Base-by-base conservation (phyloP, 64 coral and sea anemone genomes). In the Acropora yongei region DNA sequence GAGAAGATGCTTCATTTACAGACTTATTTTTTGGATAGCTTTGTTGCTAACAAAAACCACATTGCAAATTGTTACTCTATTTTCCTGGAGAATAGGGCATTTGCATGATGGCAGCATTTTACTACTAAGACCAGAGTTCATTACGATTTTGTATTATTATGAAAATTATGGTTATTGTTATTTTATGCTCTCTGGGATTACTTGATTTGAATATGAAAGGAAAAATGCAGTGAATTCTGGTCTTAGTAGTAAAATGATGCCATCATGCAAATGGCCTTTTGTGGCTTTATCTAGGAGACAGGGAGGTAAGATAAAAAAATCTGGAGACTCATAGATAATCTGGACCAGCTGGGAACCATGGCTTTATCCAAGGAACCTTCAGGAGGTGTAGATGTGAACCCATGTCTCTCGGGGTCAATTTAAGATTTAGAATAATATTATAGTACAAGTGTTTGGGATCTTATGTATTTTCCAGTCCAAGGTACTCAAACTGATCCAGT, bases 161-260 rank as follows among this genome's bases (percentile, higher is more conserved):
- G 67, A 71, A 71, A 71, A 71, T 71, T 71, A 71, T 71, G 67
- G 67, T 71, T 71, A 71, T 71, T 71, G 67, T 71, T 71, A 4
- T 71, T 71, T 71, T 71, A 30, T 71, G 14, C 67, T 30, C 67
- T 18, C 19, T 71, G 67, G 67, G 67, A 71, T 71, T 71, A 71
- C 67, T 71, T 71, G 67, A 71, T 71, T 16, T 71, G 67, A 71
- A 16, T 71, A 71, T 71, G 67, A 71, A 71, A 71, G 67, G 19
- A 71, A 71, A 71, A 71, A 71, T 4, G 51, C 51, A 71, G 67
- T 71, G 67, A 3, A 71, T 71, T 71, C 67, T 71, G 67, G 67
- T 71, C 67, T 1, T 18, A 71, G 19, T 71, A 3, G 51, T 55
- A 55, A 55, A 55, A 55, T 55, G 51, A 71, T 13, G 67, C 67